Conservation (phyloP, 2,113 vertebrate genomes). For the Protobothrops flavoviridis region DNA sequence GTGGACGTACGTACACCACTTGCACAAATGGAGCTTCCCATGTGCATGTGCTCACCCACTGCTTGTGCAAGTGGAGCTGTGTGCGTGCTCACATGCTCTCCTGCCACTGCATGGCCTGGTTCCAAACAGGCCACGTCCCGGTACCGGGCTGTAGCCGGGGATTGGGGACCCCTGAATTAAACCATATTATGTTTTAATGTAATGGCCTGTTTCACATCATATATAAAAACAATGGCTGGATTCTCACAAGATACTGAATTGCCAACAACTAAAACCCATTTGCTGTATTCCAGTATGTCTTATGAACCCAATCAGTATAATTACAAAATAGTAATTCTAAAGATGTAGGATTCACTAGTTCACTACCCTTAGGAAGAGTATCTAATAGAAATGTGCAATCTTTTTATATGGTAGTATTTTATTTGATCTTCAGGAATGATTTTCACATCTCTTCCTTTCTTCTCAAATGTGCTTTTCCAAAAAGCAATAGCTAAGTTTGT, state of each 20-base stretch:
- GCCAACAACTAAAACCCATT: not conserved
- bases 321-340: not conserved
- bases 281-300: not conserved
- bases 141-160: not conserved
- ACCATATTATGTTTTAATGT: not conserved
- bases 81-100: no score
- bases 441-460: not conserved
- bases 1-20: no score
- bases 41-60: not conserved
- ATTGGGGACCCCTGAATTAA: not conserved
- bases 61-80: not conserved
- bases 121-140: no score
- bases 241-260: not conserved
- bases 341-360: not conserved
- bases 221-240: not conserved
- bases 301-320: not conserved
- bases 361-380: not conserved
- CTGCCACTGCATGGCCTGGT: not conserved
- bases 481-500: not conserved
- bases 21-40: no score
- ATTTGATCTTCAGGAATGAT: not conserved
- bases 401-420: not conserved
- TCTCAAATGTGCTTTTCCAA: not conserved
- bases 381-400: not conserved
- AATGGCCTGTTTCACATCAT: not conserved